Conservation (phyloP, 2,888 invertebrate species). For the Emmelina monodactyla region DNA sequence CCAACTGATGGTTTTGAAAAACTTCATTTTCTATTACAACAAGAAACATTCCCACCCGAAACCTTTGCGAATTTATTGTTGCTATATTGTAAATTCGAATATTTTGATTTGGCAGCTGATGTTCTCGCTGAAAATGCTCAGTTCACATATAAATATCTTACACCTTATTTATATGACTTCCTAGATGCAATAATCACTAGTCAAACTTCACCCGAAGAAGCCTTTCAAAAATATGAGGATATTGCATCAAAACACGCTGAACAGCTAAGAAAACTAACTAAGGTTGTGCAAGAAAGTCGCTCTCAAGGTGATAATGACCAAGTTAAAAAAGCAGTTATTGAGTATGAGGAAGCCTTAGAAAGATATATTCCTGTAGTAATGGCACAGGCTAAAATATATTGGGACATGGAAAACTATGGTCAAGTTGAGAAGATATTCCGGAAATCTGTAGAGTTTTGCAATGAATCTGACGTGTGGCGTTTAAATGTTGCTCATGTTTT, state of each 20-base stretch:
- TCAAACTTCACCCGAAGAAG: conserved; percentile 96
- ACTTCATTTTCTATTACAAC: conserved; percentile 85
- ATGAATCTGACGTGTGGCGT: conserved; percentile 96
- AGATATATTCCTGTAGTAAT: conserved; percentile 97
- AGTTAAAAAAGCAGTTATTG: conserved; percentile 88
- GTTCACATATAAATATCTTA: conserved; percentile 93
- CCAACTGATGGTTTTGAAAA: conserved; percentile 93
- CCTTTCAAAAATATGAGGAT: conserved; percentile 94
- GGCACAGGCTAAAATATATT: conserved; percentile 98
- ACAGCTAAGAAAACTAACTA: conserved; percentile 87
- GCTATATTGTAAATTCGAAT: conserved; percentile 96
- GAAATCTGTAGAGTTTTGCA: conserved; percentile 97
- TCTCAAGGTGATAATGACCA: conserved; percentile 88
- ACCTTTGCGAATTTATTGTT: conserved; percentile 95
- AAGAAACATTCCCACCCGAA: conserved; percentile 97
- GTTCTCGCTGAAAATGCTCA: conserved; percentile 97
- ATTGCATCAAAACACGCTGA: conserved; percentile 92
- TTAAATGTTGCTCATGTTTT: conserved; percentile 98
- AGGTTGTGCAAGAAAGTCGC: conserved; percentile 92
- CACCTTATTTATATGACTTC: conserved; percentile 94
- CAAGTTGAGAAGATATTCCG: conserved; percentile 97
- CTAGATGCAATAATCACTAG: conserved; percentile 96
- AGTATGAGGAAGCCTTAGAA: conserved; percentile 90
- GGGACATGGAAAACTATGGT: conserved; percentile 95
- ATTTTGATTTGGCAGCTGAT: conserved; percentile 97